These are phyloP conservation scores for Wiebesia pumilae DNA, from an alignment of 1,140 invertebrate species.

Conservation along the genomic window DNA sequence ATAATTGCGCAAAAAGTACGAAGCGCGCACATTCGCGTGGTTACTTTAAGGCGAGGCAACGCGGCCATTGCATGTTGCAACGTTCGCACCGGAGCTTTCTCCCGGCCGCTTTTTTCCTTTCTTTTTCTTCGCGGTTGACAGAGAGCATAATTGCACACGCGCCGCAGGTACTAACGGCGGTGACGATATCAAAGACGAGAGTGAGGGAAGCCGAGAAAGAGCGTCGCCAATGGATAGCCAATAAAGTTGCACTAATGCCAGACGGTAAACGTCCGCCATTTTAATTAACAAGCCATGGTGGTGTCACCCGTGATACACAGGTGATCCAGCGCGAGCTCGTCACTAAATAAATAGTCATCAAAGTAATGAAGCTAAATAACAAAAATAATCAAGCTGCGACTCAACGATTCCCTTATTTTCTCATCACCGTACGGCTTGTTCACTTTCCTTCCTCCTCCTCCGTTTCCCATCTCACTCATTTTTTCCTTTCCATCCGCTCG, in stretches of 20 bases:
- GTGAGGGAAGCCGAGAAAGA: conserved; percentile 18
- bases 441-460: not conserved
- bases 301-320: conserved; percentile 49
- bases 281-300: conserved; percentile 70
- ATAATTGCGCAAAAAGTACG: not conserved
- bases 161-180: conserved; percentile 21
- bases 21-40: not conserved
- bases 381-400: not conserved
- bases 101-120: conserved; percentile 6
- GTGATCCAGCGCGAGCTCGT: not conserved
- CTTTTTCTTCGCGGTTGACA: conserved; percentile 4
- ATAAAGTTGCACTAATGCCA: conserved; percentile 70
- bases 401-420: conserved; percentile 2
- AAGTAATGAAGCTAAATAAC: too few relatives aligned
- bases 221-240: conserved; percentile 53
- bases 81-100: conserved; percentile 21
- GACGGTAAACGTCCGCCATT: conserved; percentile 68
- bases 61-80: not conserved
- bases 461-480: not conserved
- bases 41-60: not conserved
- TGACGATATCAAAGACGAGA: conserved; percentile 3
- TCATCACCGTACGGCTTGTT: not conserved
- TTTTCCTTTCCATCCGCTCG: not conserved
- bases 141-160: not conserved
- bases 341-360: not conserved